Evolutionary conservation across 2,888 invertebrate genomes (phyloP).

Genomic region (Orthonevra nobilis): DNA sequence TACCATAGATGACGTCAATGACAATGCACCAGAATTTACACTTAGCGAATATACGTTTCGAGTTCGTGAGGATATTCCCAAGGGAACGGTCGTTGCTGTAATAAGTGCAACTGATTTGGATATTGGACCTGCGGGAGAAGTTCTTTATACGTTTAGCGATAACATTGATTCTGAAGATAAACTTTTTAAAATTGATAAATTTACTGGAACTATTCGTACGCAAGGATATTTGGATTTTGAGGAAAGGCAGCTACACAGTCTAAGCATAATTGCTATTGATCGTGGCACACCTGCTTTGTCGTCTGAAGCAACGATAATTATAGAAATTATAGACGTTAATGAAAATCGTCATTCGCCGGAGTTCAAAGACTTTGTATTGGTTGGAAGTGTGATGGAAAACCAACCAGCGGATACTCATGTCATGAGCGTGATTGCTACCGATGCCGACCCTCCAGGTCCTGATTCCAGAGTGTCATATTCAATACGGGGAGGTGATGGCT

Average conservation of each 20-base stretch:
- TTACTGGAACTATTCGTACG: conserved; percentile 93
- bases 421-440: conserved; percentile 88
- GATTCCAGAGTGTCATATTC: conserved; percentile 92
- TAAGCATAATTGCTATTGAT: conserved; percentile 92
- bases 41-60: conserved; percentile 88
- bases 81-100: conserved; percentile 92
- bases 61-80: conserved; percentile 94
- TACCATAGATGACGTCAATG: conserved; percentile 93
- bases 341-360: conserved; percentile 92
- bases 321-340: conserved; percentile 96
- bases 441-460: conserved; percentile 89
- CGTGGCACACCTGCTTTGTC: conserved; percentile 90
- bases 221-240: conserved; percentile 92
- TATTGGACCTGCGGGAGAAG: conserved; percentile 89
- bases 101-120: conserved; percentile 92
- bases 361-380: conserved; percentile 90
- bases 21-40: conserved; percentile 91
- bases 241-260: conserved; percentile 92
- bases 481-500: conserved; percentile 92
- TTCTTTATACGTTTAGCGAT: conserved; percentile 90
- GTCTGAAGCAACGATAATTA: conserved; percentile 89
- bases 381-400: conserved; percentile 90
- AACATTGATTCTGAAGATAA: conserved; percentile 84
- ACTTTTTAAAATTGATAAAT: conserved; percentile 89
- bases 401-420: conserved; percentile 88